These are phyloP conservation scores for Orchesella cincta DNA, from an alignment of 1,140 invertebrate genomes.

Conservation along the genomic window DNA sequence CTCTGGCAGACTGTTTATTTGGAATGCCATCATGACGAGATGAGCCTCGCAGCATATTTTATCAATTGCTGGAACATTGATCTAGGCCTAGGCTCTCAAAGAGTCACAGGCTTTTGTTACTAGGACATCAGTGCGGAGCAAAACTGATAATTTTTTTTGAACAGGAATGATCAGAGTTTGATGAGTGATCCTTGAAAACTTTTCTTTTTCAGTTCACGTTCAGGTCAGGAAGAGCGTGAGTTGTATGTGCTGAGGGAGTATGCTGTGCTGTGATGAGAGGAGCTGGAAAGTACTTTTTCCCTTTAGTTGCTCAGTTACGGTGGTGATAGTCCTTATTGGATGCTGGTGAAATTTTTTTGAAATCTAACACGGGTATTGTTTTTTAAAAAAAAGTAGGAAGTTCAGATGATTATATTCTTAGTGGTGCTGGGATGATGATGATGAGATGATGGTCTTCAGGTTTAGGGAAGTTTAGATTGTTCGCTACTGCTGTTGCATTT, in stretches of 20 bases:
- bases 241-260: neutral
- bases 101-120: constrained; percentile 13
- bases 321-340: neutral
- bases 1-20: constrained; percentile 50
- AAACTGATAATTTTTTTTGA: neutral
- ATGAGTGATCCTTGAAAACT: neutral
- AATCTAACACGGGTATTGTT: constrained; percentile 8
- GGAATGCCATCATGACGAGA: constrained; percentile 51
- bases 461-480: constrained; percentile 26
- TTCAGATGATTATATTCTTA: constrained; percentile 4
- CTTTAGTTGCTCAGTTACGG: neutral
- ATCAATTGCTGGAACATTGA: constrained; percentile 33
- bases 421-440: constrained; percentile 16
- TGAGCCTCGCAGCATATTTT: constrained; percentile 51
- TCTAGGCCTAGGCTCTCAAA: constrained; percentile 25
- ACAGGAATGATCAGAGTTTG: neutral
- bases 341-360: neutral
- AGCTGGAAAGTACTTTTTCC: constrained; percentile 12
- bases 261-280: neutral
- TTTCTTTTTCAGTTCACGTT: neutral
- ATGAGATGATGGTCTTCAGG: constrained; percentile 27
- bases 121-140: constrained; percentile 15
- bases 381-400: constrained; percentile 18
- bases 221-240: neutral
- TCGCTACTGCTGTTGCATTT: constrained; percentile 28